Conservation (phyloP, 2,797 vertebrate species). For the Galagoides demidoff region DNA sequence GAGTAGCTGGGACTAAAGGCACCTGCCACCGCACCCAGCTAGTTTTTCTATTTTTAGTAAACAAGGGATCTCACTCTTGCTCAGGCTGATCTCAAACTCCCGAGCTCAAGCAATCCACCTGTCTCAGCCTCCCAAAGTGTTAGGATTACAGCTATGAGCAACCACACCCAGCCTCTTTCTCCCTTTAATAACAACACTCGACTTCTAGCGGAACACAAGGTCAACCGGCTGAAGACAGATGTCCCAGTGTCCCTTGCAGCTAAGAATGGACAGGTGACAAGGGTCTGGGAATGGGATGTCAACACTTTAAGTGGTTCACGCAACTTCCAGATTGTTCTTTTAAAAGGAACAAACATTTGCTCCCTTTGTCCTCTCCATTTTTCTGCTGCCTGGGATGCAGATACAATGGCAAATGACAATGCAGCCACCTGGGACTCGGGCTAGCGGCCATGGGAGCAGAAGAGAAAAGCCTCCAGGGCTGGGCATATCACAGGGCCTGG, state of each 20-base stretch:
- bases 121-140: no score
- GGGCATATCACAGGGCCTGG: not conserved
- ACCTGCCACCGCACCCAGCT: no score
- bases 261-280: not conserved
- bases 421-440: not conserved
- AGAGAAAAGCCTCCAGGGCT: not conserved
- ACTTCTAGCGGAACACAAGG: not conserved
- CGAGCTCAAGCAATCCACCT: no score
- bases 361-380: not conserved
- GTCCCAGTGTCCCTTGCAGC: not conserved
- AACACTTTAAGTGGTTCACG: not conserved
- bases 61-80: no score
- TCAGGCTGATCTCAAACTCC: no score
- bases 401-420: not conserved
- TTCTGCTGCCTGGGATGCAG: not conserved
- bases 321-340: not conserved
- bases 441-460: fast-evolving
- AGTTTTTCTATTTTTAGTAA: no score
- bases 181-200: not conserved
- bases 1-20: no score
- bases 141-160: no score
- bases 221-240: not conserved
- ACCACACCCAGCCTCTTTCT: not conserved
- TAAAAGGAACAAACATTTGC: not conserved
- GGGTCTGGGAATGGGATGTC: not conserved